Evolutionary conservation across 2,113 vertebrate species (phyloP).

Genomic region (Rattus rattus): DNA sequence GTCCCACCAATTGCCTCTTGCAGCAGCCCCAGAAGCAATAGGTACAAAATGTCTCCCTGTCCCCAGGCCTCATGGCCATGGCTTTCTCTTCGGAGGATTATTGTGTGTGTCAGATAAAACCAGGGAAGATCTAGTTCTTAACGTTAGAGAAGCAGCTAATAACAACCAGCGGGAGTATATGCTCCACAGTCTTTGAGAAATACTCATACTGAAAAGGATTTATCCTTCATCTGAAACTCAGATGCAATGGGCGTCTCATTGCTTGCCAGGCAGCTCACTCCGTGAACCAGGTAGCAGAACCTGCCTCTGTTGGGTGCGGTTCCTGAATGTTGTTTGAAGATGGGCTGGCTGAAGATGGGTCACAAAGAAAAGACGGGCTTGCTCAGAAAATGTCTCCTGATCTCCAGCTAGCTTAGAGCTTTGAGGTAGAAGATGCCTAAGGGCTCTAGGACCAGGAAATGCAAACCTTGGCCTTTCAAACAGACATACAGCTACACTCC

Average conservation of each 20-base stretch:
- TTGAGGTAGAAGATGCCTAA: background rate
- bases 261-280: background rate
- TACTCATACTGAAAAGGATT: background rate
- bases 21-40: background rate
- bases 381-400: background rate
- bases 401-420: background rate
- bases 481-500: background rate
- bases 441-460: background rate
- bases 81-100: background rate
- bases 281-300: background rate
- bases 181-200: background rate
- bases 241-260: background rate
- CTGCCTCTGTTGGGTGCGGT: background rate
- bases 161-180: background rate
- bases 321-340: background rate
- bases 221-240: slow-evolving; percentile 3
- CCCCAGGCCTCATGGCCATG: background rate
- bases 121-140: background rate
- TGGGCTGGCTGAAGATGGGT: background rate
- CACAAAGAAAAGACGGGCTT: background rate
- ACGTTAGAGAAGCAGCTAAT: slow-evolving; percentile 8
- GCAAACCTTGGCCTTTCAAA: background rate
- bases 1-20: background rate
- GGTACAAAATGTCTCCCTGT: background rate
- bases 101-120: background rate